Conservation (phyloP, 2,113 vertebrate genomes). For the Phalacrocorax pelagicus region DNA sequence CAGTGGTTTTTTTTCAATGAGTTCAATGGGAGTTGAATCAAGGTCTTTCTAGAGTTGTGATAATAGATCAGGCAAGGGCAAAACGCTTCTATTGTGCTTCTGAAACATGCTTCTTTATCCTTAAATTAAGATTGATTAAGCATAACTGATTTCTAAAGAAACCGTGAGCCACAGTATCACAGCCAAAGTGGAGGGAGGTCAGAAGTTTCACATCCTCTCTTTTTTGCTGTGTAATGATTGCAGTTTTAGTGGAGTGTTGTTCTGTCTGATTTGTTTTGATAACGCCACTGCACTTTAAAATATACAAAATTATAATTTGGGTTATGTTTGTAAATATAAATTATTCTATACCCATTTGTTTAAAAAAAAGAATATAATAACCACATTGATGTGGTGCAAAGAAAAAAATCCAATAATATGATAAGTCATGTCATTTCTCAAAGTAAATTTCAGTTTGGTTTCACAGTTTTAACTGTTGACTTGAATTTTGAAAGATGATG, state of each 20-base stretch:
- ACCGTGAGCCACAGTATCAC: background rate
- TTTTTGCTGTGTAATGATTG: background rate
- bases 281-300: background rate
- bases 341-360: background rate
- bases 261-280: background rate
- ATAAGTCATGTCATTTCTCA: background rate
- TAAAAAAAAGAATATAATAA: background rate
- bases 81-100: background rate
- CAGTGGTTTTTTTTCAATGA: background rate
- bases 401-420: background rate
- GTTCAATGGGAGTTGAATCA: background rate
- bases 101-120: background rate
- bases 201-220: background rate
- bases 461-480: background rate
- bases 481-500: background rate
- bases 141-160: background rate
- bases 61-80: background rate
- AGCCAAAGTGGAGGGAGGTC: background rate
- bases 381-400: background rate
- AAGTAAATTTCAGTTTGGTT: background rate
- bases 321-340: background rate
- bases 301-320: background rate
- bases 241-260: background rate
- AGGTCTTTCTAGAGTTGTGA: background rate
- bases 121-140: background rate